phyloP scores from a whole-genome alignment of 2,888 invertebrate genomes.

The Rosalia funebris region DNA sequence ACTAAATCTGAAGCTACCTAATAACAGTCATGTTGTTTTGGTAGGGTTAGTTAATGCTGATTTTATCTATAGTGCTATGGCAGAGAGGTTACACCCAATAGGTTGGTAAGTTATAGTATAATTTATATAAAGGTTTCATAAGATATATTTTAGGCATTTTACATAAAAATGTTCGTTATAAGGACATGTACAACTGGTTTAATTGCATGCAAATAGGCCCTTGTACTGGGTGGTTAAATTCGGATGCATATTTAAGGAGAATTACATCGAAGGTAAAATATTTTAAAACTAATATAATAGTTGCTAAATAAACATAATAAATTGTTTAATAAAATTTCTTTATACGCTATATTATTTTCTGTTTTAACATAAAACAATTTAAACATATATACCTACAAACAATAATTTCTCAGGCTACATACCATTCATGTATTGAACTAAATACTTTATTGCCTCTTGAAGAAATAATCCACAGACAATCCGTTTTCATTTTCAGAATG shows the following conservation, averaged over 20 bases:
- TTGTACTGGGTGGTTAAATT: conserved; percentile 65
- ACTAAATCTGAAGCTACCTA: conserved; percentile 60
- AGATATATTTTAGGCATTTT: conserved; percentile 56
- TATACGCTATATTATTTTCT: too few relatives aligned
- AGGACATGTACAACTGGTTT: conserved; percentile 64
- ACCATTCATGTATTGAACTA: too few relatives aligned
- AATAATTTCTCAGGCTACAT: too few relatives aligned
- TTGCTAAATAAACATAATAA: too few relatives aligned
- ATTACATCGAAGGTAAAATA: conserved; percentile 58
- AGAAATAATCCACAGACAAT: too few relatives aligned
- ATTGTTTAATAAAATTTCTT: too few relatives aligned
- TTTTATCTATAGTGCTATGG: conserved; percentile 62
- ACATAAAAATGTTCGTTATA: conserved; percentile 62
- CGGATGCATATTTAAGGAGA: conserved; percentile 60
- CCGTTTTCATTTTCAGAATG: conserved; percentile 41
- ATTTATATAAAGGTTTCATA: too few relatives aligned
- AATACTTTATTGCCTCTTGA: too few relatives aligned
- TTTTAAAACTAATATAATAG: too few relatives aligned
- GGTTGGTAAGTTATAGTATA: conserved; percentile 52
- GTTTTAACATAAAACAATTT: too few relatives aligned
- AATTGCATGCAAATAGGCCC: conserved; percentile 65
- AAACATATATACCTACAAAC: too few relatives aligned
- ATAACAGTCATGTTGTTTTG: conserved; percentile 63
- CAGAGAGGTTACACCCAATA: conserved; percentile 61
- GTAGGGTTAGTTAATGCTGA: conserved; percentile 64